Evolutionary conservation across 2,113 vertebrate species (phyloP).

Genomic region (Boulengeromyrus knoepffleri): DNA sequence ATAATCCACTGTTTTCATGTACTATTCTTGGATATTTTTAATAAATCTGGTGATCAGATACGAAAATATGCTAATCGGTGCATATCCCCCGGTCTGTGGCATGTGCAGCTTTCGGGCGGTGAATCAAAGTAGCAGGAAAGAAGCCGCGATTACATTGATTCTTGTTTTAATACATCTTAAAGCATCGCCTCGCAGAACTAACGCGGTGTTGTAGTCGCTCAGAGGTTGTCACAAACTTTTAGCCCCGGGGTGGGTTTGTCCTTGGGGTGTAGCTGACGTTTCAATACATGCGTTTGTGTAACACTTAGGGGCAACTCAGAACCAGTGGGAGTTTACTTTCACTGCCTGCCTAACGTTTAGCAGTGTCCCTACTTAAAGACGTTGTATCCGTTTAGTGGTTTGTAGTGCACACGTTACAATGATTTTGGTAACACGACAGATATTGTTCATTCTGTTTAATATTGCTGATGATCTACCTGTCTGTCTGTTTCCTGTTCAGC

Average conservation of each 20-base stretch:
- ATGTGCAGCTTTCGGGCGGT: not conserved
- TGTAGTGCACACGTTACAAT: not conserved
- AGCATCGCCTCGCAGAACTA: not conserved
- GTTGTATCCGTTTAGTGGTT: not conserved
- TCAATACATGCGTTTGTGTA: not conserved
- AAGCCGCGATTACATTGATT: not conserved
- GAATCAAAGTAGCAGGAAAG: not conserved
- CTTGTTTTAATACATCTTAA: not conserved
- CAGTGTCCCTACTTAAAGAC: not conserved
- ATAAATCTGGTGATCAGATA: not conserved
- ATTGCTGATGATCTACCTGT: not conserved
- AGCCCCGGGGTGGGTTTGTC: not conserved
- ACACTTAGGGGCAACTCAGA: not conserved
- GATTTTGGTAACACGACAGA: not conserved
- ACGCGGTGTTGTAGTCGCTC: not conserved
- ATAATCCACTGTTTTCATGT: not conserved
- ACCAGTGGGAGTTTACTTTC: not conserved
- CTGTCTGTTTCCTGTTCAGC: not conserved
- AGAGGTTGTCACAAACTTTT: not conserved
- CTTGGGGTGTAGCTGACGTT: not conserved
- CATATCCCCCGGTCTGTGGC: not conserved
- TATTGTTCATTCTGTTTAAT: not conserved
- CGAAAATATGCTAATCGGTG: not conserved
- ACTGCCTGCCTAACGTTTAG: not conserved
- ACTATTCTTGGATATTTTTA: not conserved